Percentiles rank a stretch among this genome's conserved stretches.
Conservation (phyloP, 2,113 vertebrate genomes). For the Lamprologus lemairii region DNA sequence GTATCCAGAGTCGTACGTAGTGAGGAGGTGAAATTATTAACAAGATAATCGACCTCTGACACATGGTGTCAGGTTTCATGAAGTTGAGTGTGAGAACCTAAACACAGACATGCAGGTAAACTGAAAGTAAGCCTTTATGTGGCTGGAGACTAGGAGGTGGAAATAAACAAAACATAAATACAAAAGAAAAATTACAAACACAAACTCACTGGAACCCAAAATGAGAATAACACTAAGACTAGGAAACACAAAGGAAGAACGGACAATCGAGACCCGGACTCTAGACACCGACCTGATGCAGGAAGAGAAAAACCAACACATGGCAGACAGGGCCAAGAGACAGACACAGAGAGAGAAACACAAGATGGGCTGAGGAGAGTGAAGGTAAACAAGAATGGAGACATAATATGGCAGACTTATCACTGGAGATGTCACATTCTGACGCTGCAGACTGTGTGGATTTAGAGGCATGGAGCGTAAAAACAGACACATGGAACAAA, state of each 20-base stretch:
- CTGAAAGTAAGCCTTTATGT: neutral
- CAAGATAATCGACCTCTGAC: too few species aligned
- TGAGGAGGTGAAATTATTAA: too few species aligned
- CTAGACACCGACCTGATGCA: neutral
- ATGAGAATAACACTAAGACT: neutral
- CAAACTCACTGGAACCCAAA: neutral
- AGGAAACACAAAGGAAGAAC: neutral
- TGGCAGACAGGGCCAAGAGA: neutral
- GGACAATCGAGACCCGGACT: neutral
- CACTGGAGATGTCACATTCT: rapidly evolving
- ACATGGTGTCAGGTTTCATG: neutral
- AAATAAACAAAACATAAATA: neutral
- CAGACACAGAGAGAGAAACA: neutral
- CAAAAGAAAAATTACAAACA: neutral
- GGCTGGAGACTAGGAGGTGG: neutral
- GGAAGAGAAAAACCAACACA: neutral
- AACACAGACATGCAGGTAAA: neutral
- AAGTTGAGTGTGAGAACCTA: neutral
- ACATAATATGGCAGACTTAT: neutral
- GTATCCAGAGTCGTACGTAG: too few species aligned
- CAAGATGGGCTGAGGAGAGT: neutral
- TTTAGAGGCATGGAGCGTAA: neutral
- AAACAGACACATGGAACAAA: neutral
- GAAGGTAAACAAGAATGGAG: neutral
- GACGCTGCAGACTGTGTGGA: neutral